Percentiles rank a stretch among this genome's conserved stretches.
phyloP scores from a whole-genome alignment of 2,888 invertebrate genomes.

The Acrobasis consociella region DNA sequence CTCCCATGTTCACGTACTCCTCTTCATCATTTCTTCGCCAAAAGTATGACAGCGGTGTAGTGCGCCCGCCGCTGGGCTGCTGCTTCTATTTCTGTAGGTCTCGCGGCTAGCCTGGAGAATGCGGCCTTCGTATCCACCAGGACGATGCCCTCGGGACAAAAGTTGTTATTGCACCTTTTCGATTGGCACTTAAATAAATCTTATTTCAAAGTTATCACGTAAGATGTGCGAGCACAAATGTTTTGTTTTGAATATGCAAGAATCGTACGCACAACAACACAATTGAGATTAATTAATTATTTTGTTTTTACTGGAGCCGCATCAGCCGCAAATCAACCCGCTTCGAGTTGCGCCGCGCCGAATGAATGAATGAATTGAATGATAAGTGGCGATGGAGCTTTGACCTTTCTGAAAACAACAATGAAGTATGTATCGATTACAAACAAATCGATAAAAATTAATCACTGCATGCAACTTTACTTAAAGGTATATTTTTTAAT shows the following conservation, averaged over 20 bases:
- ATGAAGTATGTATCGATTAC: no score
- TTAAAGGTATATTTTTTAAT: no score
- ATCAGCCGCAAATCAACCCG: not conserved
- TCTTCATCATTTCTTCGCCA: constrained; percentile 5
- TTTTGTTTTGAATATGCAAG: not conserved
- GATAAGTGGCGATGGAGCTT: not conserved
- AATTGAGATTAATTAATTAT: not conserved
- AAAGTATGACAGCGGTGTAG: not conserved
- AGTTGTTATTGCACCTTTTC: not conserved
- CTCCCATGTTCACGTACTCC: not conserved
- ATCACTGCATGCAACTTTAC: no score
- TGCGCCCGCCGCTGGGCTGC: not conserved
- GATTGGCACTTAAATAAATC: not conserved
- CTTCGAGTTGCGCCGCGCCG: not conserved
- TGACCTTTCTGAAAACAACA: no score
- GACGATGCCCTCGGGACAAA: constrained; percentile 1
- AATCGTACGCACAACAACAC: not conserved
- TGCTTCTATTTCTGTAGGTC: not conserved
- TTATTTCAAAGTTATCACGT: not conserved
- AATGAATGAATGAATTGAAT: not conserved
- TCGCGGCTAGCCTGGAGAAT: not conserved
- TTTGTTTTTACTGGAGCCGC: not conserved
- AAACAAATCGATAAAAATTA: no score
- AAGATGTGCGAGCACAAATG: not conserved
- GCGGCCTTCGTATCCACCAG: not conserved